These are phyloP conservation scores for Drosophila repletoides DNA, from an alignment of 1,140 invertebrate species.

Conservation along the genomic window DNA sequence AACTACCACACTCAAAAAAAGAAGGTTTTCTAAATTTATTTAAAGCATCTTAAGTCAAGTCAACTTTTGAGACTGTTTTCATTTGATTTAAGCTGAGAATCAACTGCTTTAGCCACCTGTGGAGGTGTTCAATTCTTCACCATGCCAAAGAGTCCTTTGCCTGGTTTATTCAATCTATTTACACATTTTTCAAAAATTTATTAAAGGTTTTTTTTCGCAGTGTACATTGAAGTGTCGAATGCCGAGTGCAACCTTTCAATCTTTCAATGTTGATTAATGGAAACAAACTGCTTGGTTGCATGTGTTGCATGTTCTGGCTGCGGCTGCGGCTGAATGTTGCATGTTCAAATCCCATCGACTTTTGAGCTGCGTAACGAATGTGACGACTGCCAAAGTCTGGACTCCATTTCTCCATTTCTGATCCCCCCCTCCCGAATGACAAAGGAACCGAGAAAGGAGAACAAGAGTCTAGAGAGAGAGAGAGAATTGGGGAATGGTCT, in stretches of 20 bases:
- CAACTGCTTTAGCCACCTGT: no score
- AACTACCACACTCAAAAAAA: no score
- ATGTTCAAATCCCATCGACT: conserved; percentile 60
- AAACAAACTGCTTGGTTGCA: conserved; percentile 37
- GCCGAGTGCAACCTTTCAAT: conserved; percentile 60
- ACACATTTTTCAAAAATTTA: no score
- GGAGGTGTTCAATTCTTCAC: no score
- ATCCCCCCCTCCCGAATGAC: conserved; percentile 25
- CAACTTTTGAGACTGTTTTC: no score
- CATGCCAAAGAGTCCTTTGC: no score
- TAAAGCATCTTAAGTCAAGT: no score
- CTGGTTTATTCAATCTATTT: no score
- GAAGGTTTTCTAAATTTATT: no score
- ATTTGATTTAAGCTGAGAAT: no score
- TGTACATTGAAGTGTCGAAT: conserved; percentile 40
- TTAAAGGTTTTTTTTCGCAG: no score
- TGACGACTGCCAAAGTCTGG: conserved; percentile 29
- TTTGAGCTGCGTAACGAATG: conserved; percentile 74
- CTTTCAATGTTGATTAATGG: conserved; percentile 77
- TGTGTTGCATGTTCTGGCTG: conserved; percentile 18
- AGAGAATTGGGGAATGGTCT: neutral
- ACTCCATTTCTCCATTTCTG: conserved; percentile 15
- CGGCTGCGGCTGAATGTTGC: conserved; percentile 34
- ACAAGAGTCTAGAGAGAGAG: no score
- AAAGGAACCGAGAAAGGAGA: conserved; percentile 13